Conservation (phyloP, 2,113 vertebrate species). For the Spea multiplicata region DNA sequence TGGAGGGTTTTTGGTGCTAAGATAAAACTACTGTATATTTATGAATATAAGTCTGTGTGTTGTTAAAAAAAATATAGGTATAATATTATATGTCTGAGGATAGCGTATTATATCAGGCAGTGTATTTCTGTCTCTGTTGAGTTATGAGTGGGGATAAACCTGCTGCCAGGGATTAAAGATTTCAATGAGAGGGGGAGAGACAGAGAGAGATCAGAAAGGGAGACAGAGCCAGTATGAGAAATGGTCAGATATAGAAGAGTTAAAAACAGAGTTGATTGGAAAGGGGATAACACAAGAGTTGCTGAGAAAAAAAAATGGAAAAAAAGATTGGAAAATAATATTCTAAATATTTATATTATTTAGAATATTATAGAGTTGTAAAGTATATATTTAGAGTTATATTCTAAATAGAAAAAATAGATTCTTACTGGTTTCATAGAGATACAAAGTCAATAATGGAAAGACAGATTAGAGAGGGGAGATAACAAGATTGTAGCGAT, state of each 20-base stretch:
- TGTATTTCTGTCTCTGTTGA: slow-evolving; percentile 24
- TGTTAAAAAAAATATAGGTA: neutral
- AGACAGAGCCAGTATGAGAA: neutral
- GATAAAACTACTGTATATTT: neutral
- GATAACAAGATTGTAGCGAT: too few relatives aligned
- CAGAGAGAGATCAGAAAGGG: slow-evolving; percentile 17
- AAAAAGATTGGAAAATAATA: neutral
- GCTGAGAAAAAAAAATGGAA: too few relatives aligned
- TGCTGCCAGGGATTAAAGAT: slow-evolving; percentile 45
- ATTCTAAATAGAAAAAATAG: too few relatives aligned
- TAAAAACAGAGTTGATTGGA: neutral
- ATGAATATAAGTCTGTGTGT: neutral
- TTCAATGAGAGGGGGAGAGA: slow-evolving; percentile 27
- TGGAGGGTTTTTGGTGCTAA: neutral
- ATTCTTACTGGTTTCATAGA: too few relatives aligned
- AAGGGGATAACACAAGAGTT: neutral
- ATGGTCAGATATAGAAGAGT: neutral
- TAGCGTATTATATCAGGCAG: slow-evolving; percentile 12
- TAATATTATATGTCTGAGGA: slow-evolving; percentile 16
- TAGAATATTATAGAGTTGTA: too few relatives aligned
- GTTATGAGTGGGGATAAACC: slow-evolving; percentile 36
- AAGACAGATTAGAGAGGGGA: too few relatives aligned
- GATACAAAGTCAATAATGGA: too few relatives aligned
- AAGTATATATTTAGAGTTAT: too few relatives aligned
- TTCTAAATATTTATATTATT: too few relatives aligned